phyloP scores from a whole-genome alignment of 2,113 vertebrate genomes.

The Corapipo altera region DNA sequence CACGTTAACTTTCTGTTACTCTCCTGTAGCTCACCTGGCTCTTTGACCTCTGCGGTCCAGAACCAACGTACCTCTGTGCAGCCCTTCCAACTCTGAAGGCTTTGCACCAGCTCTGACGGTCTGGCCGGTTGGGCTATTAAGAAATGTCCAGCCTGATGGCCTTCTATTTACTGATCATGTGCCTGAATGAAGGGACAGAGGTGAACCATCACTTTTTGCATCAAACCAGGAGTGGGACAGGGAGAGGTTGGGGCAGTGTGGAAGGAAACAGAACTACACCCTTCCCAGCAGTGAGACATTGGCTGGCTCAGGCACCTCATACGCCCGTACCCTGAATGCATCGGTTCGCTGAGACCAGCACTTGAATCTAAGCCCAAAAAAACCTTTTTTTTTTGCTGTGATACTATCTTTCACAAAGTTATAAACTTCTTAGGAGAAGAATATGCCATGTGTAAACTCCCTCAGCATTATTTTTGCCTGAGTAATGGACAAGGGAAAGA shows the following conservation, averaged over 20 bases:
- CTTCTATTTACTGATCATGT: fast-evolving
- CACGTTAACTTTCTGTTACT: background rate
- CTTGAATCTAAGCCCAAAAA: background rate
- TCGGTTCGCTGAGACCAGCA: background rate
- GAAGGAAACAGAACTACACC: background rate
- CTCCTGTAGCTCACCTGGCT: background rate
- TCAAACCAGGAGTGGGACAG: fast-evolving
- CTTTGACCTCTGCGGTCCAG: background rate
- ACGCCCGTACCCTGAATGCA: fast-evolving
- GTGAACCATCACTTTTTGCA: background rate
- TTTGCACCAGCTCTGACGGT: background rate
- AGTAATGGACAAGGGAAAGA: background rate
- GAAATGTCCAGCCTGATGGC: background rate
- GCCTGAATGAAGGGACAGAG: background rate
- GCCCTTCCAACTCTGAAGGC: background rate
- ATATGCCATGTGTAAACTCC: background rate
- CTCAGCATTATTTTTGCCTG: background rate
- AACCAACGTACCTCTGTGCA: background rate
- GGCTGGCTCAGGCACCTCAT: background rate
- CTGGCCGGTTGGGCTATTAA: background rate
- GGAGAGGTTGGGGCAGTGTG: background rate
- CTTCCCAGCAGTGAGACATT: background rate
- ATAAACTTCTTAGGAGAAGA: background rate
- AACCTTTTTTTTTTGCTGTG: background rate
- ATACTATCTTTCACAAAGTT: background rate